Evolutionary conservation across 2,888 invertebrate species (phyloP), one percentile per base, ranked within the genome.

Genomic region (Dermolepida albohirtum): DNA sequence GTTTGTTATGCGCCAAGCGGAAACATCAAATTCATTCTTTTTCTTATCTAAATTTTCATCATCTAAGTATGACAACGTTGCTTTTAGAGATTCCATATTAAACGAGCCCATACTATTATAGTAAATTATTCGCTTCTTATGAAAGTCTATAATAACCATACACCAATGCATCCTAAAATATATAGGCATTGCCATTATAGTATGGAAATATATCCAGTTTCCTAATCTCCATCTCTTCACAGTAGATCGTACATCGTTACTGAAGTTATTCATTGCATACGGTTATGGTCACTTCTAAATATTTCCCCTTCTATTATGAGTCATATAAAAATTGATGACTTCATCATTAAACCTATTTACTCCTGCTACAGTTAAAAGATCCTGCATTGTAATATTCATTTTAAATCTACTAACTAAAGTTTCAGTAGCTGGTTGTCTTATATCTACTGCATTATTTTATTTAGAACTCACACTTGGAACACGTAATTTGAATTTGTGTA

Each of bases 91-190:
- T 59, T 85, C 84, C 49, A 87, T 85, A 84, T 98, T 97, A 44
- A 87, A 85, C 62, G 78, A 77, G 27, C 94, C 94, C 94, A 99
- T 95, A 72, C 97, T 97, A 83, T 98, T 98, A 77, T 93, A 95
- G 83, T 97, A 98, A 44, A 85, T 83, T 1, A 98, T 89, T 0
- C 84, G 85, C 79, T 92, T 73, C 47, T 64, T 66, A 6, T 79
- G 74, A 76, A 98, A 89, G 84, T 96, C 92, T 0, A 97, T 89
- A 16, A 95, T 89, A 17, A 94, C 92, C 86, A 99, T 88, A 82
- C 97, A 97, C 98, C 98, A 99, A 83, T 99, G 98, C 75, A 97
- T 91, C 7, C 93, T 94, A 62, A 98, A 86, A 84, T 98, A 98
- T 12, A 99, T 92, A 0, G 98, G 98, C 0, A 98, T 88, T 1